Conservation (phyloP, 2,888 invertebrate genomes). For the Malthinus flaveolus region DNA sequence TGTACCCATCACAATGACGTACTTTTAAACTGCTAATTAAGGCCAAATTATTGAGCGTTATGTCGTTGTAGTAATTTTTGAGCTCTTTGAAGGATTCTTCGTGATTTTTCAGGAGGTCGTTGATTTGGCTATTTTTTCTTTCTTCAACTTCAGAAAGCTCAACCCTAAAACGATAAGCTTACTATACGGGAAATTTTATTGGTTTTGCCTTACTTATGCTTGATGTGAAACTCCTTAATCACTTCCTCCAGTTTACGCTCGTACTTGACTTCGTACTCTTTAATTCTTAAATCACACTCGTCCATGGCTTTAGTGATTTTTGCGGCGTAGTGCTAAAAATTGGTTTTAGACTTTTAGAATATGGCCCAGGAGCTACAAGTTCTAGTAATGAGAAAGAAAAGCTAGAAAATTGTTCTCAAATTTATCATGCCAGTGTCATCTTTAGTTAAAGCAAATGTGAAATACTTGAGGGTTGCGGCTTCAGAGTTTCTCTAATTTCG, state of each 20-base stretch:
- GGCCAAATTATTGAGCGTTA: constrained; percentile 91
- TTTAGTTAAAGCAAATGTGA: no score
- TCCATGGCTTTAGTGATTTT: constrained; percentile 62
- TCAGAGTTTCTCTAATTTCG: no score
- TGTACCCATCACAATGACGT: constrained; percentile 14
- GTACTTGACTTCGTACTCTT: constrained; percentile 70
- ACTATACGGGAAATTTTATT: constrained; percentile 7
- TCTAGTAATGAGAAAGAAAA: no score
- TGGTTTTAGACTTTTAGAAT: no score
- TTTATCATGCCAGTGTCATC: no score
- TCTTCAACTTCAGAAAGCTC: constrained; percentile 90
- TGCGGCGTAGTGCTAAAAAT: constrained; percentile 49
- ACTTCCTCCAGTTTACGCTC: constrained; percentile 75
- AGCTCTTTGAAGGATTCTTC: constrained; percentile 85
- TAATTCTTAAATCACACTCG: constrained; percentile 68
- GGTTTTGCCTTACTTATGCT: constrained; percentile 55
- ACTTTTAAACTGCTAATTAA: constrained; percentile 88
- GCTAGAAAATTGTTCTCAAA: no score
- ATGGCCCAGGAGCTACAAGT: no score
- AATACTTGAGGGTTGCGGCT: no score
- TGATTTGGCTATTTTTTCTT: constrained; percentile 85
- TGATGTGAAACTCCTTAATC: constrained; percentile 71
- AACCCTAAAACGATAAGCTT: constrained; percentile 55
- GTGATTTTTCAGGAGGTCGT: constrained; percentile 78
- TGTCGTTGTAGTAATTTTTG: constrained; percentile 94